phyloP scores from a whole-genome alignment of 2,797 vertebrate genomes.

The Neosalanx taihuensis region DNA sequence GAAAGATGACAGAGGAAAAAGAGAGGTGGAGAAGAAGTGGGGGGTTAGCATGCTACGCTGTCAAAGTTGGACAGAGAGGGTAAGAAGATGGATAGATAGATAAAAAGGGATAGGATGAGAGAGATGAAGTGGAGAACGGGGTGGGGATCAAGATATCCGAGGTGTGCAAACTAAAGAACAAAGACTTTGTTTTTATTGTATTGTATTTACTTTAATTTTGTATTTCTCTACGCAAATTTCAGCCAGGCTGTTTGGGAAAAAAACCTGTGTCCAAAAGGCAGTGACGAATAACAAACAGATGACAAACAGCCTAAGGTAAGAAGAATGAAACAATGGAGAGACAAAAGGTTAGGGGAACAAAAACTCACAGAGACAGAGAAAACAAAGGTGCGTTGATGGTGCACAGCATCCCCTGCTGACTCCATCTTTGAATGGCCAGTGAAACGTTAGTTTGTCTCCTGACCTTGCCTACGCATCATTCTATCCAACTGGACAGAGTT shows the following conservation, averaged over 20 bases:
- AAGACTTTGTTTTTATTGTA: background rate
- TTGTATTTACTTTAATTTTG: background rate
- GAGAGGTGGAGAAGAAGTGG: background rate
- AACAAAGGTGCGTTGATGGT: background rate
- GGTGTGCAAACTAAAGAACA: background rate
- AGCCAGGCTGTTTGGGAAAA: constrained; percentile 3
- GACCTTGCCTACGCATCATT: constrained; percentile 32
- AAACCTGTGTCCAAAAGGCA: background rate
- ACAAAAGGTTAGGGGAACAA: background rate
- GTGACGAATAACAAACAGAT: background rate
- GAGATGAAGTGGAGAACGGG: background rate
- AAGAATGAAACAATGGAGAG: constrained; percentile 2
- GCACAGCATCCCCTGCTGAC: background rate
- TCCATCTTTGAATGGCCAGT: constrained; percentile 19
- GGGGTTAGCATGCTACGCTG: background rate
- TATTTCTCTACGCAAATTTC: background rate
- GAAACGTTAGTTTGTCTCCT: constrained; percentile 35
- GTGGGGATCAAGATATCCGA: background rate
- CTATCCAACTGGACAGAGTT: constrained; percentile 22
- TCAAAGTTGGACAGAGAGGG: background rate
- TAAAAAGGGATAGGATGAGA: background rate
- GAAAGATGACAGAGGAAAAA: constrained; percentile 32
- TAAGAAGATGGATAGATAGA: background rate
- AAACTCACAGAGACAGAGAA: constrained; percentile 28
- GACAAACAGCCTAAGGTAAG: background rate